These are phyloP conservation scores for Nebria salina DNA, from an alignment of 2,888 invertebrate species.

Conservation along the genomic window DNA sequence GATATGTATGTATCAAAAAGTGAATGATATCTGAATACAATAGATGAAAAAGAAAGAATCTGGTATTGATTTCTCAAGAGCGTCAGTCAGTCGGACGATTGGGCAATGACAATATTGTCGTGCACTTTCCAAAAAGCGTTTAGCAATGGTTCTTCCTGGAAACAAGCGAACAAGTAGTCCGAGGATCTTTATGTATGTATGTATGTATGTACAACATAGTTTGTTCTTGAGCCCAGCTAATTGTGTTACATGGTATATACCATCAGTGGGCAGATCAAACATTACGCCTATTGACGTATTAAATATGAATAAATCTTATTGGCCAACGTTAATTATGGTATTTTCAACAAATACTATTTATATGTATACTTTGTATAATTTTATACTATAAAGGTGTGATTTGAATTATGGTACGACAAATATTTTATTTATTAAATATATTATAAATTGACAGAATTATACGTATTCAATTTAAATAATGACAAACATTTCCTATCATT, in stretches of 20 bases:
- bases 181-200: constrained; percentile 22
- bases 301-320: constrained; percentile 27
- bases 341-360: neutral
- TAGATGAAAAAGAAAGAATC: constrained; percentile 15
- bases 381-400: constrained; percentile 4
- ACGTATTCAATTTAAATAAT: too few relatives aligned
- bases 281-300: constrained; percentile 37
- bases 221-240: constrained; percentile 19
- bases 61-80: constrained; percentile 35
- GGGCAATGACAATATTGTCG: constrained; percentile 17
- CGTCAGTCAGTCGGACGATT: constrained; percentile 8
- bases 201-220: constrained; percentile 5
- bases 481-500: too few relatives aligned
- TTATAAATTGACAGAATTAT: too few relatives aligned
- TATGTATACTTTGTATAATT: neutral
- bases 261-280: constrained; percentile 38
- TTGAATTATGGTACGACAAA: neutral
- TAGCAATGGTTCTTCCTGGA: constrained; percentile 38
- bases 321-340: constrained; percentile 19
- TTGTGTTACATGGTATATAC: constrained; percentile 21
- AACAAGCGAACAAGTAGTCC: constrained; percentile 32
- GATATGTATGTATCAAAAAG: neutral
- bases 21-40: constrained; percentile 39
- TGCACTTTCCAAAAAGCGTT: constrained; percentile 43
- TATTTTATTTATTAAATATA: neutral